These are phyloP conservation scores for Hyperoplus lanceolatus DNA, from an alignment of 2,797 vertebrate genomes.

Conservation along the genomic window DNA sequence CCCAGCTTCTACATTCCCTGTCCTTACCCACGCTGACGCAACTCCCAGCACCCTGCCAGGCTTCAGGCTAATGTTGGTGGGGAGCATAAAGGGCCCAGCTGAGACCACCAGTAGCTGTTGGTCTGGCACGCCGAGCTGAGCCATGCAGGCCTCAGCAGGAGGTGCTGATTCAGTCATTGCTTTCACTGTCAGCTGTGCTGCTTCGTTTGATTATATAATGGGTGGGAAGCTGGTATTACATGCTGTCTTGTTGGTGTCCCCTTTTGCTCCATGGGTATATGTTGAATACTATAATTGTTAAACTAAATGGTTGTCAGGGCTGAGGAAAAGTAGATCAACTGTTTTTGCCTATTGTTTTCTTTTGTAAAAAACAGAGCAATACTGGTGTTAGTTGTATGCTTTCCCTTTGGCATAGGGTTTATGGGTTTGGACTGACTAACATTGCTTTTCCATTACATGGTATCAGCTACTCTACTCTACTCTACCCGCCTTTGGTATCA, in stretches of 20 bases:
- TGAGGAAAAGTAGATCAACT: constrained; percentile 1
- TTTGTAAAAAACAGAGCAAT: constrained; percentile 11
- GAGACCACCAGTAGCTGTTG: constrained; percentile 48
- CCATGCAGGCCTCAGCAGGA: constrained; percentile 25
- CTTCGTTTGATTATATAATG: constrained; percentile 54
- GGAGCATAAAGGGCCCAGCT: constrained; percentile 19
- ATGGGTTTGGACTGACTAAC: too few species aligned
- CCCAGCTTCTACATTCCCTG: constrained; percentile 22
- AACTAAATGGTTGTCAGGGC: constrained; percentile 24
- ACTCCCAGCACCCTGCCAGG: constrained; percentile 23
- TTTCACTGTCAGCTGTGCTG: constrained; percentile 63
- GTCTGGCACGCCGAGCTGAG: constrained; percentile 40
- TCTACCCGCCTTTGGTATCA: too few species aligned
- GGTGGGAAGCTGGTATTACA: constrained; percentile 56
- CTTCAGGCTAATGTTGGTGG: constrained; percentile 36
- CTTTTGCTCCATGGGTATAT: constrained; percentile 30
- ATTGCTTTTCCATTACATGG: too few species aligned
- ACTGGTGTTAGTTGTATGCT: constrained; percentile 20
- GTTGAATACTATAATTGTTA: constrained; percentile 33
- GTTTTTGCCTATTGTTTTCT: constrained; percentile 19
- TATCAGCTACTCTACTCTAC: too few species aligned
- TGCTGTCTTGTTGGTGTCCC: constrained; percentile 31
- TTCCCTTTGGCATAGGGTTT: constrained; percentile 23
- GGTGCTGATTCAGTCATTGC: constrained; percentile 74
- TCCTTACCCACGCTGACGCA: constrained; percentile 35